Evolutionary conservation across 2,113 vertebrate genomes (phyloP), one percentile per base, ranked within the genome.

Genomic region (Oreotrochilus melanogaster): DNA sequence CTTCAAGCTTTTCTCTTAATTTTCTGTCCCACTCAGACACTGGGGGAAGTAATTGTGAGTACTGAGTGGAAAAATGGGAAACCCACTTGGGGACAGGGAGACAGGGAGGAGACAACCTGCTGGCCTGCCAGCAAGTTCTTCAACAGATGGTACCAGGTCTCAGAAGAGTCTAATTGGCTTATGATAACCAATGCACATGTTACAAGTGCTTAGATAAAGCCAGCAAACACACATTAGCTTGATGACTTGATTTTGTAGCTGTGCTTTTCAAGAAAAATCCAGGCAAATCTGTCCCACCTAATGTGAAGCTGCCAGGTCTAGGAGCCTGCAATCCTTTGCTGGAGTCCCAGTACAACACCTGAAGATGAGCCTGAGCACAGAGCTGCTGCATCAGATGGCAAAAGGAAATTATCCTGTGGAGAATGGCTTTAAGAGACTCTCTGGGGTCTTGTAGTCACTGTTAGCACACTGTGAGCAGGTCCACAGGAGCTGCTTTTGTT

Each of bases 141-240:
- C 37, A 35, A 42, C 93, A 96, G 95, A 96, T 94, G 92, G 73
- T 50, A 82, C 69, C 73, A 78, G 56, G 81, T 71, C 94, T 84
- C 92, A 61, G 2, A 92, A 93, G 88, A 72, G 48, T 60, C 69
- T 79, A 93, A 93, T 66, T 96, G 94, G 84, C 51, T 97, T 60
- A 66, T 91, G 60, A 33, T 6, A 57, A 53, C 69, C 76, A 84
- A 11, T 33, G 33, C 57, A 65, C 0, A 0, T 72, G 47, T 47
- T 67, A 37, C 11, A 35, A 70, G 69, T 35, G 67, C 69, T 79
- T 37, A 75, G 76, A 66, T 73, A 74, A 79, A 93, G 53, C 71
- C 47, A 51, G 75, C 18, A 89, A 86, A 82, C 51, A 22, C 42
- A 22, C 24, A 0, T 81, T 81, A 58, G 16, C 53, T 39, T 88